Base-by-base conservation (phyloP, 1,140 invertebrate genomes). In the Anoplolepis gracilipes region DNA sequence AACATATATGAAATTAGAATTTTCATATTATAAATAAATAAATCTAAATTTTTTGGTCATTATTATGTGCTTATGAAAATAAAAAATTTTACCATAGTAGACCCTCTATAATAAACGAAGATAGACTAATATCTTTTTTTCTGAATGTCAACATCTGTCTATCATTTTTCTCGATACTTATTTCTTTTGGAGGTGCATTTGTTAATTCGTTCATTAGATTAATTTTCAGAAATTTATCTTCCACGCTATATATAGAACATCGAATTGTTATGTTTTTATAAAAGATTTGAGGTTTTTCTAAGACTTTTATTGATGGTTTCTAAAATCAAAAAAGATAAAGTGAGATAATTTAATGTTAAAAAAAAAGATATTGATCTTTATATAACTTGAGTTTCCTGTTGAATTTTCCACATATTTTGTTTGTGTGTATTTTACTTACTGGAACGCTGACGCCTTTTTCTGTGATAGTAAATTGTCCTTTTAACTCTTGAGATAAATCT, bases 401-500 rank as follows among this genome's bases (percentile, higher is more conserved):
- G 3, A 65, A 13, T 46, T 49, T 49, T 3, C 5, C 13, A 53
- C 0, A 2, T 33, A 8, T 33, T 46, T 13, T 46, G 13, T 46
- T 13, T 46, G 13, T 28, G 4, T 55, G 25, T 42, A 49, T 69
- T 67, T 67, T 36, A 30, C 65, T 84, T 88, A 93, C 93, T 39
- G 92, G 87, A 42, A 85, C 49, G n/a, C 33, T 81, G 49, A 85
- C 70, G 42, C 90, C 91, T 86, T 91, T 92, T 69, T 94, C 93
- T 0, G 91, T 94, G 7, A 94, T 92, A 7, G 46, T 87, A 69
- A 94, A 94, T 53, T 93, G 85, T 25, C 79, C 75, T 59, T 92
- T 53, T 30, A 91, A 53, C 84, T 92, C 75, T 25, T 87, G 64
- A n/a, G 46, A 64, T 19, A 90, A 28, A 70, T 76, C 84, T 36